A percentile compares a stretch with the other conserved stretches of the same genome.
Conservation (phyloP, 2,888 invertebrate genomes). For the Chloroclysta siterata region DNA sequence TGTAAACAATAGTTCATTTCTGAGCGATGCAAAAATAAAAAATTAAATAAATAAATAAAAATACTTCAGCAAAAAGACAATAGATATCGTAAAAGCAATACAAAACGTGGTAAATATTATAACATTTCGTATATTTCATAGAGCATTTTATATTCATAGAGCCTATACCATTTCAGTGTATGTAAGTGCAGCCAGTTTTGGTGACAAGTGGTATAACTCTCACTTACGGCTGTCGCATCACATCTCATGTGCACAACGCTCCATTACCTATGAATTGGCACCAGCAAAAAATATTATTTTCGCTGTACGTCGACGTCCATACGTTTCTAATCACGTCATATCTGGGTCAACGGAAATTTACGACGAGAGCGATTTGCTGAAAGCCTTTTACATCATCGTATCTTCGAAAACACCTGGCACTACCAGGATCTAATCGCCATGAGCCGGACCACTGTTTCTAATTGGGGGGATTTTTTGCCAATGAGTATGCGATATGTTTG, state of each 20-base stretch:
- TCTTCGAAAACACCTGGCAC: constrained; percentile 65
- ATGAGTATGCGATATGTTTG: constrained; percentile 19
- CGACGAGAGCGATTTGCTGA: constrained; percentile 74
- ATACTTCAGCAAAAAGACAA: too few relatives aligned
- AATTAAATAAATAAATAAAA: too few relatives aligned
- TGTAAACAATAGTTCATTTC: too few relatives aligned
- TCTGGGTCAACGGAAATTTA: constrained; percentile 83
- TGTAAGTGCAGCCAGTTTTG: constrained; percentile 78
- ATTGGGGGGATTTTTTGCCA: constrained; percentile 66
- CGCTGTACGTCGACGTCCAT: constrained; percentile 65
- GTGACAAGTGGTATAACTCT: constrained; percentile 81
- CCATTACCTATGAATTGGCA: constrained; percentile 78
- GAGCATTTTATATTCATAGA: constrained; percentile 54
- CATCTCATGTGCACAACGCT: constrained; percentile 72
- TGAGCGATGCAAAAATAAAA: too few relatives aligned
- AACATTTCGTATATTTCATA: too few relatives aligned
- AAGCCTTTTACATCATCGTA: constrained; percentile 81
- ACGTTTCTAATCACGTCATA: constrained; percentile 81
- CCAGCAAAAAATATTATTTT: constrained; percentile 80
- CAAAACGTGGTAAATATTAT: too few relatives aligned
- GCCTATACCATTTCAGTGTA: constrained; percentile 52
- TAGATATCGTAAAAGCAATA: too few relatives aligned
- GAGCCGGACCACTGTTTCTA: constrained; percentile 57
- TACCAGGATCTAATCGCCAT: constrained; percentile 79
- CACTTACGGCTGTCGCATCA: constrained; percentile 79